Evolutionary conservation across 2,113 vertebrate species (phyloP), one percentile per base, ranked within the genome.

Genomic region (Coturnix japonica): DNA sequence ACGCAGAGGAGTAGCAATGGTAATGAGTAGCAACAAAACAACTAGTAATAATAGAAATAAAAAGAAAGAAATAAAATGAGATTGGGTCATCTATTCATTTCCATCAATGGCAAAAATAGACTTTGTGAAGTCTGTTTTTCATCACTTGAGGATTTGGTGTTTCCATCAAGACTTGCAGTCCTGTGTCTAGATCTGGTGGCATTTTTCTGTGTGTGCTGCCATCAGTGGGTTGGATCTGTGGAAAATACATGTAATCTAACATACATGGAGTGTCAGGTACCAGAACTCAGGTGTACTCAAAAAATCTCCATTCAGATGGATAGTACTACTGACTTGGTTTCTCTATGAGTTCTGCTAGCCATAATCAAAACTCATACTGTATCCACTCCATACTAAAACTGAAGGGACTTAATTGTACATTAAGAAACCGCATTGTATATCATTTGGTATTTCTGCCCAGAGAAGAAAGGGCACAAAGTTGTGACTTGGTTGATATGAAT

Each of bases 151-250:
- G 54, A 46, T 57, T 66, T 37, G 12, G 10, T 61, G 33, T 61
- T 82, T 61, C 54, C 41, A 21, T 18, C 12, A 15, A 61, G 53
- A 56, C 20, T 56, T 63, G 26, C 39, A 56, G 28, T 63, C 18
- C 16, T 35, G 13, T 35, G 4, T 17, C 33, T 23, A 60, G 25
- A 23, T 35, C 39, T 43, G 14, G 25, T 49, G 46, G 37, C 13
- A 25, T 17, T 16, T 61, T 60, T 87, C 54, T 67, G 17, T 1
- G 17, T 1, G 1, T 61, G 18, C 56, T 1, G 0, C 30, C 10
- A 20, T 14, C 17, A 28, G 23, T 41, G 46, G 7, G n/a, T 28
- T 54, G n/a, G 26, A 47, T 25, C 10, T n/a, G 37, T 4, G 14
- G 21, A 12, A 23, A 49, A 60, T 21, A 46, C 30, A 9, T 1